Percentiles rank a stretch among this genome's conserved stretches.
These are phyloP conservation scores for Sycophila texana DNA, from an alignment of 2,888 invertebrate genomes.

Conservation along the genomic window DNA sequence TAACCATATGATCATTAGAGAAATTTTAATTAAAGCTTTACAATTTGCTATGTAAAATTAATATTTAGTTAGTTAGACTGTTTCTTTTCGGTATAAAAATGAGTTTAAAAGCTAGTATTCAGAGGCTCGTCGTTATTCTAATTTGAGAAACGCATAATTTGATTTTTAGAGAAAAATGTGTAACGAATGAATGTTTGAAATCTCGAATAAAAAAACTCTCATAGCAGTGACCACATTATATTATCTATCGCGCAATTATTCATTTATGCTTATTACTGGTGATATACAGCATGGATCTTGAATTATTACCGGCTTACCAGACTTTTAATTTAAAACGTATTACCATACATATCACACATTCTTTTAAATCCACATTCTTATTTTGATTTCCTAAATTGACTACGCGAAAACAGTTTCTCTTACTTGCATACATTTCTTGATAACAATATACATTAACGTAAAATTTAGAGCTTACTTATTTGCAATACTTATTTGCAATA, in stretches of 20 bases:
- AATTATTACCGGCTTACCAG: constrained; percentile 73
- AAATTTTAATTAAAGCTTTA: too few relatives aligned
- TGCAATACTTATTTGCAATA: too few relatives aligned
- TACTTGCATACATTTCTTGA: too few relatives aligned
- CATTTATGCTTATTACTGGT: constrained; percentile 75
- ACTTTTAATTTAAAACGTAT: constrained; percentile 71
- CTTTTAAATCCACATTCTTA: constrained; percentile 42
- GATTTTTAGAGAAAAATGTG: constrained; percentile 7
- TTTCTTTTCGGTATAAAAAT: too few relatives aligned
- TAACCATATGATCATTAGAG: too few relatives aligned
- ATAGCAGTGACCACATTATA: constrained; percentile 66
- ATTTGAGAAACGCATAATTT: neutral
- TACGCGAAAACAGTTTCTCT: too few relatives aligned
- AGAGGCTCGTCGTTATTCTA: too few relatives aligned
- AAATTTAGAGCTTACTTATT: too few relatives aligned
- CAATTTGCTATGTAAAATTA: too few relatives aligned
- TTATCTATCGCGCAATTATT: constrained; percentile 74
- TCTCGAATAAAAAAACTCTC: constrained; percentile 47
- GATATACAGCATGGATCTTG: constrained; percentile 72
- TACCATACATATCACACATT: constrained; percentile 70
- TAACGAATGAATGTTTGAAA: constrained; percentile 20
- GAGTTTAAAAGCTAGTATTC: too few relatives aligned
- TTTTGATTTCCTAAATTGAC: constrained; percentile 55
- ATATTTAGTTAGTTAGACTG: too few relatives aligned
- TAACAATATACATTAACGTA: too few relatives aligned